These are phyloP conservation scores for Nineta flava DNA, from an alignment of 2,888 invertebrate genomes.

Conservation along the genomic window DNA sequence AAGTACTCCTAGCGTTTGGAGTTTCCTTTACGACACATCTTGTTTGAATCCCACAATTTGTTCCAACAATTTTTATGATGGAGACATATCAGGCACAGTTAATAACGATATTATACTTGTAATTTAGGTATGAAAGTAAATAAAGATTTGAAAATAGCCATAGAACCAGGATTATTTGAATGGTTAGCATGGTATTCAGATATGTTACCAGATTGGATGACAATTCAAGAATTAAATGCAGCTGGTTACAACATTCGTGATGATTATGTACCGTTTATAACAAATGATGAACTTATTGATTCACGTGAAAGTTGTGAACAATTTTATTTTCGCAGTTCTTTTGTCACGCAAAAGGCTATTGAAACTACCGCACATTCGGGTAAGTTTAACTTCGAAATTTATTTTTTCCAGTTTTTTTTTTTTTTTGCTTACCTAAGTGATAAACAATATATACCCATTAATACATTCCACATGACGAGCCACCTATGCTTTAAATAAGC, in stretches of 20 bases:
- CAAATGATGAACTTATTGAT: conserved; percentile 33
- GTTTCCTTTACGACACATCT: background rate
- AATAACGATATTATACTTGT: background rate
- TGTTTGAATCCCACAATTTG: background rate
- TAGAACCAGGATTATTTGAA: conserved; percentile 89
- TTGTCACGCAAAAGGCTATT: conserved; percentile 39
- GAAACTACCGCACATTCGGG: conserved; percentile 31
- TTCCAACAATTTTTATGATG: background rate
- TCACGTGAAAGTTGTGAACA: conserved; percentile 45
- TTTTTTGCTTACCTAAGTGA: background rate
- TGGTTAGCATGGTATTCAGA: conserved; percentile 84
- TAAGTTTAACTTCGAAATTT: conserved; percentile 11
- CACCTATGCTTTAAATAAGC: too few relatives aligned
- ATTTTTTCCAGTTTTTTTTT: conserved; percentile 3
- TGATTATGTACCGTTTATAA: conserved; percentile 46
- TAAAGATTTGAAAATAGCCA: conserved; percentile 45
- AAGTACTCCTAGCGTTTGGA: background rate
- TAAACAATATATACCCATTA: too few relatives aligned
- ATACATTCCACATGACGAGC: too few relatives aligned
- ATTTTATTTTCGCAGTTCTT: conserved; percentile 46
- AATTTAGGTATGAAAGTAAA: conserved; percentile 35
- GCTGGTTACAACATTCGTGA: conserved; percentile 64
- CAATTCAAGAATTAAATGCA: conserved; percentile 47
- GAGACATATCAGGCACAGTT: background rate
- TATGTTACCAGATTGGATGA: conserved; percentile 64